Evolutionary conservation across 64 coral and sea anemone species (phyloP), one percentile per base, ranked within the genome.

Genomic region (Pachyseris speciosa): DNA sequence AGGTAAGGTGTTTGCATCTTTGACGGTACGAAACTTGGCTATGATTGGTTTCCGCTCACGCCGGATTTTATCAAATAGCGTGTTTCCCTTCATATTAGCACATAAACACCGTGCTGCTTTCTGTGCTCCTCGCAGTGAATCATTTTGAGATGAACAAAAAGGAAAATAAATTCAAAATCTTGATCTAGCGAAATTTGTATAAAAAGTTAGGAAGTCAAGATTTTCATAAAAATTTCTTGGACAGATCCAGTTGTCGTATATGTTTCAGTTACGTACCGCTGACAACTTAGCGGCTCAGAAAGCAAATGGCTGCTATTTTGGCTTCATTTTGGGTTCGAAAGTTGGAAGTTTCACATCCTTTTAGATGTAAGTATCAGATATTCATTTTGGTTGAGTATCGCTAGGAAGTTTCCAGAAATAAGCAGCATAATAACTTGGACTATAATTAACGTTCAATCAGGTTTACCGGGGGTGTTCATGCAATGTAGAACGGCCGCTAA

Each of bases 401-500:
- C 1, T 39, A 22, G 12, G 6, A 39, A 41, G 7, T 19, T 37
- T 71, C 0, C 27, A 32, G 2, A 4, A 15, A 67, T 67, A 15
- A 34, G 2, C 34, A 33, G 22, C 17, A 4, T 5, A 45, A 0
- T 60, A n/a, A n/a, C 39, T 66, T 31, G 22, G 78, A 32, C 34
- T 20, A 37, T 38, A 4, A 9, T 31, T 11, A 3, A n/a, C 15
- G 63, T 42, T 72, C 7, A 26, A 67, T 65, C 27, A 55, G 86
- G 91, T 76, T 71, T 41, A 26, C 74, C 78, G 20, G 74, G 60
- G 15, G 45, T 67, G 3, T 48, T 88, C 1, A 88, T 67, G 7
- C 58, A 72, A 17, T 52, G 44, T 30, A 75, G 97, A 74, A 80
- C 69, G 57, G 90, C 90, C 5, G 92, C 85, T 15, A 99, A 99